phyloP scores from a whole-genome alignment of 2,113 vertebrate species.

The Pachypanchax playfairii region DNA sequence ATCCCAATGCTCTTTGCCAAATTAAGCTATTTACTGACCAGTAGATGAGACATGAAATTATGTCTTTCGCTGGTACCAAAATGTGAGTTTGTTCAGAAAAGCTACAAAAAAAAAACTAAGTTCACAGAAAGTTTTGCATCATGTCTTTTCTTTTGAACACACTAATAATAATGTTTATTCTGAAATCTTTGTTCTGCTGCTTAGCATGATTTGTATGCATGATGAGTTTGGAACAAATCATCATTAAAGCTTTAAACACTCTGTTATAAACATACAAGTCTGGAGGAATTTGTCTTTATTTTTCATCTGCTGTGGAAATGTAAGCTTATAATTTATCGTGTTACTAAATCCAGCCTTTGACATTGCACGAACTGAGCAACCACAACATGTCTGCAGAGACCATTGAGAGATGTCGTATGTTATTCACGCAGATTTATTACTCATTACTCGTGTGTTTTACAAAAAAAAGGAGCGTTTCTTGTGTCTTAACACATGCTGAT shows the following conservation, averaged over 20 bases:
- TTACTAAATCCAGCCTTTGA: slow-evolving; percentile 65
- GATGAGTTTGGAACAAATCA: neutral
- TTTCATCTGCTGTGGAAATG: slow-evolving; percentile 57
- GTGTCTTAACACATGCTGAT: slow-evolving; percentile 29
- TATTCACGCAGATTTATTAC: slow-evolving; percentile 69
- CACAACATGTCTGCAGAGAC: slow-evolving; percentile 75
- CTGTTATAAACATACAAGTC: slow-evolving; percentile 1
- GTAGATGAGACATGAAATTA: neutral
- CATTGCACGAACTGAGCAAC: slow-evolving; percentile 54
- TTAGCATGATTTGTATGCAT: neutral
- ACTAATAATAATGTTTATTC: neutral
- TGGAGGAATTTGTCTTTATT: slow-evolving; percentile 24
- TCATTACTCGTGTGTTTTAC: slow-evolving; percentile 38
- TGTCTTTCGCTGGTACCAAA: neutral
- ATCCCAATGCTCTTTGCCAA: no score
- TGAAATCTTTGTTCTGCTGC: neutral
- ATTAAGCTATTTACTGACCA: no score
- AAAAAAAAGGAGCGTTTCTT: slow-evolving; percentile 48
- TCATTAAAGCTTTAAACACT: slow-evolving; percentile 20
- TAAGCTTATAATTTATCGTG: slow-evolving; percentile 59
- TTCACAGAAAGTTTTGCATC: neutral
- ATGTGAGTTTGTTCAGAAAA: neutral
- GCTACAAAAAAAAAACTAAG: no score
- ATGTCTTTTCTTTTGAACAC: neutral
- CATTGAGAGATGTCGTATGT: slow-evolving; percentile 59